A percentile compares a stretch with the other conserved stretches of the same genome.
Conservation (phyloP, 2,888 invertebrate species). For the Poecilus cupreus region DNA sequence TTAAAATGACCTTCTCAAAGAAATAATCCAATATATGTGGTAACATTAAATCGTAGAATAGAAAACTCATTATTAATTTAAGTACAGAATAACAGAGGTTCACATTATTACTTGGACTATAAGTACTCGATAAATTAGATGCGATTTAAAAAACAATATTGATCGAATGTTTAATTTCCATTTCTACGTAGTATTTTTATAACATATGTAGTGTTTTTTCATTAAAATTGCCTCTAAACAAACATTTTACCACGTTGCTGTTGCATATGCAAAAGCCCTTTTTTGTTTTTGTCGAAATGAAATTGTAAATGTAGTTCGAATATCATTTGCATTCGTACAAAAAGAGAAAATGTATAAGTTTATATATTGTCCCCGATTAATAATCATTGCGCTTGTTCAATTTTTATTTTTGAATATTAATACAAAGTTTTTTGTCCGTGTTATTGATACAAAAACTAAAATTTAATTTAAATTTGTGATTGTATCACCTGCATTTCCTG, state of each 20-base stretch:
- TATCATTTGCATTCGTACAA: conserved; percentile 20
- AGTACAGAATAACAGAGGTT: too few species aligned
- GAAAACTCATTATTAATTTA: too few species aligned
- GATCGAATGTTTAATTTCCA: too few species aligned
- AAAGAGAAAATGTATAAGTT: conserved; percentile 13
- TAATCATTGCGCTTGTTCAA: conserved; percentile 33
- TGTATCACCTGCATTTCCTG: background rate
- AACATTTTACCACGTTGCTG: background rate
- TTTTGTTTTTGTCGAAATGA: conserved; percentile 18
- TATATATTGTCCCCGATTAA: conserved; percentile 7
- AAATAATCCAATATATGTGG: too few species aligned
- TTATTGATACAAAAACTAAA: conserved; percentile 6
- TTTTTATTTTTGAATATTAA: conserved; percentile 41
- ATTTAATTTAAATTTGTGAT: conserved; percentile 30
- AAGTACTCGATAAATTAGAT: too few species aligned
- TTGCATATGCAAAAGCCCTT: conserved; percentile 1
- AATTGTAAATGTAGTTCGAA: conserved; percentile 32
- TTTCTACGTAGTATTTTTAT: background rate
- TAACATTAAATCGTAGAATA: too few species aligned
- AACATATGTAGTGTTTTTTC: background rate
- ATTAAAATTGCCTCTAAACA: conserved; percentile 8
- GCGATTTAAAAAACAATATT: too few species aligned
- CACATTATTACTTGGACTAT: too few species aligned
- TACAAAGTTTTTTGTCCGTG: conserved; percentile 2
- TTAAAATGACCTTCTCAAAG: too few species aligned